Evolutionary conservation across 2,888 invertebrate genomes (phyloP).

Genomic region (Ectropis crepuscularia): DNA sequence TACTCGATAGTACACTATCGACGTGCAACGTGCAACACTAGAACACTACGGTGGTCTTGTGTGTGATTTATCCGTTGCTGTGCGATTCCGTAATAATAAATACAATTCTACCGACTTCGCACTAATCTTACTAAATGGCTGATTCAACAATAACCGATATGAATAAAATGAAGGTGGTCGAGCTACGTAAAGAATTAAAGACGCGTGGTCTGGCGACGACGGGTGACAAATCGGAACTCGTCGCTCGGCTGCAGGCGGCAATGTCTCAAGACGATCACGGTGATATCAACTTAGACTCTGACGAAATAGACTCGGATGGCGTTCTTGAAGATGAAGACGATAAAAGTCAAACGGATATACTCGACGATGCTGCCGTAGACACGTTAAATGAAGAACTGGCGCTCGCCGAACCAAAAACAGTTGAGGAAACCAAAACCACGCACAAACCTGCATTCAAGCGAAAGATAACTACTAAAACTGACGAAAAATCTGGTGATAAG

Average conservation of each 20-base stretch:
- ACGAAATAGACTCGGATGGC: slow-evolving; percentile 82
- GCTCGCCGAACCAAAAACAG: slow-evolving; percentile 61
- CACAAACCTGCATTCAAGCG: slow-evolving; percentile 56
- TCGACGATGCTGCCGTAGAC: slow-evolving; percentile 70
- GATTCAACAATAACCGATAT: slow-evolving; percentile 64
- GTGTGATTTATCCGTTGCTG: not conserved
- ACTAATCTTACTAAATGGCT: slow-evolving; percentile 51
- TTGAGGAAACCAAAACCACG: slow-evolving; percentile 56
- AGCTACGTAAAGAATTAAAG: slow-evolving; percentile 93
- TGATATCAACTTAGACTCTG: slow-evolving; percentile 74
- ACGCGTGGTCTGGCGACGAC: slow-evolving; percentile 88
- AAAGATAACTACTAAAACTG: slow-evolving; percentile 59
- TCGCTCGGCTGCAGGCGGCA: slow-evolving; percentile 88
- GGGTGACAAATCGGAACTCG: slow-evolving; percentile 93
- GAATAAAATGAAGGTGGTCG: slow-evolving; percentile 89
- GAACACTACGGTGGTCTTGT: too few species aligned
- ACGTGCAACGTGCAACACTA: too few species aligned
- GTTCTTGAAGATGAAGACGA: slow-evolving; percentile 84
- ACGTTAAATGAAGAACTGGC: slow-evolving; percentile 73
- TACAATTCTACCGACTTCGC: not conserved
- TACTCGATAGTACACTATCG: too few species aligned
- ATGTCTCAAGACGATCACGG: slow-evolving; percentile 76
- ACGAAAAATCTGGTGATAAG: slow-evolving; percentile 59
- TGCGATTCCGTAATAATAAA: not conserved
- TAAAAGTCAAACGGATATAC: slow-evolving; percentile 73